These are phyloP conservation scores for Philantomba maxwellii DNA, from an alignment of 2,113 vertebrate genomes.

Conservation along the genomic window DNA sequence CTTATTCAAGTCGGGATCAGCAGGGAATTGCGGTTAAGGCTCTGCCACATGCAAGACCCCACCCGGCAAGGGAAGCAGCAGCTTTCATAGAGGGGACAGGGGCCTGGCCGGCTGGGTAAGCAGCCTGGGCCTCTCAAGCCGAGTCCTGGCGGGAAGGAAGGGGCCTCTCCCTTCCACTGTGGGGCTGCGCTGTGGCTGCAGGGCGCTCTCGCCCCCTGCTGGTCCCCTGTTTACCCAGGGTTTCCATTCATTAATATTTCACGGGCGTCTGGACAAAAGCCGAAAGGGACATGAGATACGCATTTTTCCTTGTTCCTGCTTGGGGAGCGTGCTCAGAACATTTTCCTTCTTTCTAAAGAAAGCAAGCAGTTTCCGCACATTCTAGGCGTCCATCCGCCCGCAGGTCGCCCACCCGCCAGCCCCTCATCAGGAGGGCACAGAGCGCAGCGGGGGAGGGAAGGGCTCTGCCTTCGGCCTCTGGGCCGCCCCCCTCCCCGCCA, in stretches of 20 bases:
- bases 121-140: not conserved
- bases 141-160: not conserved
- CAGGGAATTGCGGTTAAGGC: not conserved
- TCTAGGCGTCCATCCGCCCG: not conserved
- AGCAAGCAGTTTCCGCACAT: not conserved
- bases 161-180: fast-evolving
- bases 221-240: not conserved
- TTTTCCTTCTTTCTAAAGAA: not conserved
- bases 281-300: not conserved
- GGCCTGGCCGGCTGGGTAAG: fast-evolving
- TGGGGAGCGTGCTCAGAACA: not conserved
- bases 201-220: too few relatives aligned
- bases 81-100: not conserved
- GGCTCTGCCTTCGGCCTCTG: not conserved
- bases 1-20: not conserved
- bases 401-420: not conserved
- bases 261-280: not conserved
- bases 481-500: too few relatives aligned
- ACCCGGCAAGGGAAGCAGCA: not conserved
- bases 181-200: fast-evolving
- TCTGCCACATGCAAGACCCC: not conserved
- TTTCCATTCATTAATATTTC: fast-evolving
- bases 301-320: not conserved
- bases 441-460: not conserved
- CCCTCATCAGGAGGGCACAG: not conserved